Percentiles rank a stretch among this genome's conserved stretches.
These are phyloP conservation scores for Phyllotis vaccarum DNA, from an alignment of 2,797 vertebrate genomes.

Conservation along the genomic window DNA sequence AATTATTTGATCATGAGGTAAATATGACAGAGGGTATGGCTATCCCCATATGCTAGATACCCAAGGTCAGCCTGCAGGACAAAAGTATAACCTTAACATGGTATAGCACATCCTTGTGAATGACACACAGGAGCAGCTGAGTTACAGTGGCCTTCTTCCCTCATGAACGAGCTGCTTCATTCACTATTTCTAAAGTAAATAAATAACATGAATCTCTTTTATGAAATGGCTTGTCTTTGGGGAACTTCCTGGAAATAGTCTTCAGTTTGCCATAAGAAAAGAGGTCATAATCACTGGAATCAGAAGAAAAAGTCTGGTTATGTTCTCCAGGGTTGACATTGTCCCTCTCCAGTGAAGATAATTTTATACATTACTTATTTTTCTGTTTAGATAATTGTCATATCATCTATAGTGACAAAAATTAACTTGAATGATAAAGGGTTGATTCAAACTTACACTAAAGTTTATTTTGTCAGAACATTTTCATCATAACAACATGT, in stretches of 20 bases:
- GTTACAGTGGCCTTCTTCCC: not conserved
- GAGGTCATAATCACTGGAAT: not conserved
- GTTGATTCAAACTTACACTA: not conserved
- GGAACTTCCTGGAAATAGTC: not conserved
- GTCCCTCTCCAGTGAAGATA: not conserved
- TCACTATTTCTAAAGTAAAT: not conserved
- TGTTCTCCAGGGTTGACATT: not conserved
- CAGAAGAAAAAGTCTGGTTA: not conserved
- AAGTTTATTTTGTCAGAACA: not conserved
- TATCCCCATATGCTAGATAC: not conserved
- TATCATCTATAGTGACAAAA: not conserved
- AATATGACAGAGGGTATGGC: conserved; percentile 27
- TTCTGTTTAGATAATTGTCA: not conserved
- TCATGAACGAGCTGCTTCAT: not conserved
- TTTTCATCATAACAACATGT: not conserved
- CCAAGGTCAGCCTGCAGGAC: not conserved
- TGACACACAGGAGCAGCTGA: not conserved
- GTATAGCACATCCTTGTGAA: not conserved
- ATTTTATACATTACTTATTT: not conserved
- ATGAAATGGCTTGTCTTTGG: not conserved
- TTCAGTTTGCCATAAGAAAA: not conserved
- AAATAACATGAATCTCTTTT: not conserved
- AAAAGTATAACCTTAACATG: not conserved
- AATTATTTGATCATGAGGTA: conserved; percentile 37
- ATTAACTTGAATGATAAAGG: not conserved